These are phyloP conservation scores for Synergus umbraculus DNA, from an alignment of 2,888 invertebrate species.

Conservation along the genomic window DNA sequence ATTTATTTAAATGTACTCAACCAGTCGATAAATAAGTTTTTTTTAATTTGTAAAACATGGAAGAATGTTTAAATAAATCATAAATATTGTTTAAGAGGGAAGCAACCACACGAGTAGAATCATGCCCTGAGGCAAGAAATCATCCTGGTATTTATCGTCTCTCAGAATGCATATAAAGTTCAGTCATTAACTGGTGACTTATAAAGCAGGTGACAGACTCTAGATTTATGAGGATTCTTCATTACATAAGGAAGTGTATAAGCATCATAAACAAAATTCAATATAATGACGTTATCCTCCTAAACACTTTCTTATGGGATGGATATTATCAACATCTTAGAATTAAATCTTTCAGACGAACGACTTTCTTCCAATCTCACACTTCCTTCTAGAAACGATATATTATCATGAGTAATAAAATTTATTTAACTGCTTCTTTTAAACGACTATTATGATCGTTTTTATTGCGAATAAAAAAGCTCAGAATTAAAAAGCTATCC, in stretches of 20 bases:
- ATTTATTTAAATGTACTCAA: not conserved
- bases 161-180: constrained; percentile 29
- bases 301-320: constrained; percentile 16
- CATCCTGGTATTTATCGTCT: constrained; percentile 25
- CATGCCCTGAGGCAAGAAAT: not conserved
- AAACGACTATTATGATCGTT: too few relatives aligned
- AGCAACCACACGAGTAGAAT: not conserved
- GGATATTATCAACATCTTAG: constrained; percentile 12
- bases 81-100: not conserved
- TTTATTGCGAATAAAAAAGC: too few relatives aligned
- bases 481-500: too few relatives aligned
- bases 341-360: not conserved
- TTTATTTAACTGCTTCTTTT: not conserved
- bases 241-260: constrained; percentile 13
- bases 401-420: constrained; percentile 19
- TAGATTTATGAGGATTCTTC: constrained; percentile 21
- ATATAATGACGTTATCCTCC: constrained; percentile 14
- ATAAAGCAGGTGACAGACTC: constrained; percentile 25
- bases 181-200: constrained; percentile 19
- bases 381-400: not conserved
- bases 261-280: constrained; percentile 26
- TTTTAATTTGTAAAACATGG: not conserved
- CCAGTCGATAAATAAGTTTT: too few relatives aligned
- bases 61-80: not conserved
- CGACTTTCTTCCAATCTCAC: not conserved